phyloP scores from a whole-genome alignment of 2,113 vertebrate genomes.

The Poeciliopsis retropinna region DNA sequence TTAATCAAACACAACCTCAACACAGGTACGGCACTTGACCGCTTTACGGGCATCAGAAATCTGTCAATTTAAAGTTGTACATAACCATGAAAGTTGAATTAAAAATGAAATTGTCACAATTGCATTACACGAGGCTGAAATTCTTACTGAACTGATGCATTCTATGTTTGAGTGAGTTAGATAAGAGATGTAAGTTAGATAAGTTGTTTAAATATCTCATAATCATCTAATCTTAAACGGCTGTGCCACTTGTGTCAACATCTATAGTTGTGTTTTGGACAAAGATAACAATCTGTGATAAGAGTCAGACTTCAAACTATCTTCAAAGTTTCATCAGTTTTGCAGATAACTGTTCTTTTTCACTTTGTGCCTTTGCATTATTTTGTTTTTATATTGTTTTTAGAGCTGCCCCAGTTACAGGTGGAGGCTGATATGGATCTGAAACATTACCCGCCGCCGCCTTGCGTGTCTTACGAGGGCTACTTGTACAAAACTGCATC shows the following conservation, averaged over 20 bases:
- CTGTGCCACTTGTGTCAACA: background rate
- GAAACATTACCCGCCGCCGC: slow-evolving; percentile 79
- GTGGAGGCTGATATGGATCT: slow-evolving; percentile 68
- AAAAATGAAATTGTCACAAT: background rate
- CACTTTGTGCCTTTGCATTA: background rate
- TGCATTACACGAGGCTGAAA: background rate
- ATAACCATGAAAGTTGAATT: background rate
- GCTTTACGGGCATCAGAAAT: background rate
- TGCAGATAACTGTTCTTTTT: background rate
- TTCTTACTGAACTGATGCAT: background rate
- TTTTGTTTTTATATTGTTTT: slow-evolving; percentile 6
- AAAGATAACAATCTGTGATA: background rate
- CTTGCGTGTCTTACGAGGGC: slow-evolving; percentile 87
- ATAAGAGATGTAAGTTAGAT: background rate
- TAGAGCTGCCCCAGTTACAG: slow-evolving; percentile 87
- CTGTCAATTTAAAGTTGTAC: background rate
- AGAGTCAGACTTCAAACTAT: background rate
- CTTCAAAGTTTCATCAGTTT: background rate
- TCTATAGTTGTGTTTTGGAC: background rate
- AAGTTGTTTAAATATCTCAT: background rate
- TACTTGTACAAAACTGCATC: slow-evolving; percentile 94
- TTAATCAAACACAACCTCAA: slow-evolving; percentile 89
- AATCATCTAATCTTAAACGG: background rate
- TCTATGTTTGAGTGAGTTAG: background rate
- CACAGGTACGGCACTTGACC: slow-evolving; percentile 79